These are phyloP conservation scores for Lucilia cuprina DNA, from an alignment of 1,140 invertebrate genomes.

Conservation along the genomic window DNA sequence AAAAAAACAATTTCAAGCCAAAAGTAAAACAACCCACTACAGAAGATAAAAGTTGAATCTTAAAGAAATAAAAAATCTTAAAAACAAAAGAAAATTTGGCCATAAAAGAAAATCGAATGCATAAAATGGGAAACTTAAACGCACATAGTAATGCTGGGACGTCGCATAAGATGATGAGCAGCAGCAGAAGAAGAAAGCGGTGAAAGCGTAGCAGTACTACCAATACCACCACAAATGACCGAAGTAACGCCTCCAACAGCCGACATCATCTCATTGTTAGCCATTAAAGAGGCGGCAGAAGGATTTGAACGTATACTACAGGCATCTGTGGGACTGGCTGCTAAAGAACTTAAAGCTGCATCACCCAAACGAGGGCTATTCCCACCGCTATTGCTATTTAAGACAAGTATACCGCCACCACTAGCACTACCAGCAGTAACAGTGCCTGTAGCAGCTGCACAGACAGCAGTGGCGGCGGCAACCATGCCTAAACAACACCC, in stretches of 20 bases:
- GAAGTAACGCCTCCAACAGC: slow-evolving; percentile 49
- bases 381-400: slow-evolving; percentile 32
- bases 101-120: slow-evolving; percentile 1
- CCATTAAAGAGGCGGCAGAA: slow-evolving; percentile 57
- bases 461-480: background rate
- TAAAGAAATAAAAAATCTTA: background rate
- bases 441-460: background rate
- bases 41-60: background rate
- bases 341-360: slow-evolving; percentile 53
- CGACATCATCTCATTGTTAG: slow-evolving; percentile 52
- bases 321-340: slow-evolving; percentile 59
- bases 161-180: slow-evolving; percentile 58
- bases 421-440: background rate
- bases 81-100: background rate
- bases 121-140: slow-evolving; percentile 40
- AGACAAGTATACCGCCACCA: background rate
- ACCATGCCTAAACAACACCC: background rate
- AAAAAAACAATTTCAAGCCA: background rate
- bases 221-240: slow-evolving; percentile 17
- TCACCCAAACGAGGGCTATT: slow-evolving; percentile 50
- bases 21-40: background rate
- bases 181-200: slow-evolving; percentile 47
- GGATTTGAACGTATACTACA: slow-evolving; percentile 61
- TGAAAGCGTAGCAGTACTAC: slow-evolving; percentile 52
- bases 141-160: slow-evolving; percentile 62